Base-by-base conservation (phyloP, 53 echinoderm and acorn worm species). In the Stichopus horrens region DNA sequence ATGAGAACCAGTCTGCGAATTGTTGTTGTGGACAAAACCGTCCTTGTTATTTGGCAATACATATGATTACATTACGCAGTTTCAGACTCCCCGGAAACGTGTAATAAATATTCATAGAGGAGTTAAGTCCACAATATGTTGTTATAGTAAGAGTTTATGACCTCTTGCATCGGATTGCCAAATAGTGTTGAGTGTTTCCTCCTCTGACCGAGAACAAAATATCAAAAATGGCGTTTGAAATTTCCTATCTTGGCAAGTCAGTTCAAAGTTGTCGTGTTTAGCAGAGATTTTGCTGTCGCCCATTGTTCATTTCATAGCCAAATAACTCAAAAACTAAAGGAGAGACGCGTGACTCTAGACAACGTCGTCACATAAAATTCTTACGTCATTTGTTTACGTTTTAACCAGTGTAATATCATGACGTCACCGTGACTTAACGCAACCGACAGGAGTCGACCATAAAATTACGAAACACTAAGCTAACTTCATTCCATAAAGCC, bases 351-450 rank as follows among this genome's bases (percentile, higher is more conserved):
- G 37, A 37, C 37, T 37, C 0, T 37, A 37, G 37, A 37, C 37
- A 37, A 37, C 37, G 2, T 37, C 37, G 37, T 37, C 37, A 37
- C 37, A 59, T 9, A 71, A 71, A 7, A 71, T 71, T 71, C 0
- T 71, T 71, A 71, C 71, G 71, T 71, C n/a, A 16, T 71, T 71
- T 71, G 71, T 71, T 71, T 71, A 71, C 18, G 18, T 71, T 71
- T 37, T 71, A 60, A 18, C n/a, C 18, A 71, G 71, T 7, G 6
- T 6, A 71, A 71, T 18, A 18, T 16, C 4, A 71, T 71, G 71
- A 71, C 71, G 71, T 71, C 71, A 71, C 19, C 71, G 71, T 71
- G n/a, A 71, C 19, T 71, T 7, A 59, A 59, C 59, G 4, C 4
- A 59, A 59, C 59, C 4, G 4, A 59, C 59, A 9, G 59, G 59